Evolutionary conservation across 2,888 invertebrate species (phyloP), one percentile per base, ranked within the genome.

Genomic region (Drosophila antonietae): DNA sequence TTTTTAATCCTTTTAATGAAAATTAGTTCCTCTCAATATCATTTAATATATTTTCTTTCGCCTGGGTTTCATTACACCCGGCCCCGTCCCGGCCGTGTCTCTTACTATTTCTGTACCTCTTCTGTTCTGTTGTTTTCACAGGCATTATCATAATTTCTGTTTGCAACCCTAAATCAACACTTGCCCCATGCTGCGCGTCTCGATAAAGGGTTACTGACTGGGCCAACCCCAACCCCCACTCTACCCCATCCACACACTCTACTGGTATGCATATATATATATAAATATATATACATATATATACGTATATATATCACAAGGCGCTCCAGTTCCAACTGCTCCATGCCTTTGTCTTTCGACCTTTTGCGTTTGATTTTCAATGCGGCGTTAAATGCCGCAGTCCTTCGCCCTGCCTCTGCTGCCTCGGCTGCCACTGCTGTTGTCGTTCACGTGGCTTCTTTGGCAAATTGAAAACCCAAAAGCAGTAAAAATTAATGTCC

Each of bases 1-100:
- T 90, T 91, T 91, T 90, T 91, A 91, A 92, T 91, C 91, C 91
- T 88, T 91, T 92, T 91, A 91, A 91, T 91, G 90, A 90, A 90
- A 91, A 91, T 91, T 91, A 89, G 89, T 89, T 90, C 85, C 88
- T 87, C 90, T 89, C 90, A 90, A 87, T 90, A 89, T 84, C 89
- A 89, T 90, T 91, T 91, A 91, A 90, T 90, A 91, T 90, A 84
- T 90, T 84, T 90, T 82, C 86, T 82, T 90, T 82, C 76, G 85
- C 77, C 81, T 81, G 80, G 68, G 73, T 78, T 79, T 76, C 72
- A 70, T 83, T 73, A 67, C 65, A 47, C 49, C 39, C 52, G 41
- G 41, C 51, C 9, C 20, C 18, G 10, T 4, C 20, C 44, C 20
- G 14, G 37, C 14, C 14, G 6, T 14, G 44, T 12, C 12, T 44